Evolutionary conservation across 2,113 vertebrate species (phyloP).

Genomic region (Isichthys henryi): DNA sequence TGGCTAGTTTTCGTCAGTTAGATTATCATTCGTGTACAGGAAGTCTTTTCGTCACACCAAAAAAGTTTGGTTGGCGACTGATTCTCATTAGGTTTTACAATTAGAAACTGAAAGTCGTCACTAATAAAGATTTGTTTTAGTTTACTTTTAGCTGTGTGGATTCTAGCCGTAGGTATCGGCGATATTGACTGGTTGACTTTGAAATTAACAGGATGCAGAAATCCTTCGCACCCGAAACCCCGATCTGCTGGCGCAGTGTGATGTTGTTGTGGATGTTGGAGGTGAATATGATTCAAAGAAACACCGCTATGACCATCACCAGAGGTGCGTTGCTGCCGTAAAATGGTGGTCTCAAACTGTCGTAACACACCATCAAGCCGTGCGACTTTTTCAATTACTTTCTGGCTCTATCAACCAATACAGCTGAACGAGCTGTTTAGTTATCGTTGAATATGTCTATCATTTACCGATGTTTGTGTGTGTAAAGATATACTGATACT

Average conservation of each 20-base stretch:
- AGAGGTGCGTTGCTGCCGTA: constrained; percentile 56
- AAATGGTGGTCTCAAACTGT: not conserved
- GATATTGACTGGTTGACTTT: not conserved
- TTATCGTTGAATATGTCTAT: not conserved
- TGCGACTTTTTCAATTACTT: not conserved
- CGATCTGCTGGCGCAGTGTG: constrained; percentile 63
- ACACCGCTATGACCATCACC: constrained; percentile 90
- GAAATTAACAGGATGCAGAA: constrained; percentile 66
- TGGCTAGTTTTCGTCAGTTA: not conserved
- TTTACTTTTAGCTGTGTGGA: not conserved
- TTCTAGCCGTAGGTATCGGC: not conserved
- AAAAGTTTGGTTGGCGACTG: not conserved
- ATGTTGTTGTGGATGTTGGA: constrained; percentile 87
- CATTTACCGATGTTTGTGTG: not conserved
- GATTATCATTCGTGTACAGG: not conserved
- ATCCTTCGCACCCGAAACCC: constrained; percentile 80
- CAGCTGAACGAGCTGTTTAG: not conserved
- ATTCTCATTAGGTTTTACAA: not conserved
- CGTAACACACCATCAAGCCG: not conserved
- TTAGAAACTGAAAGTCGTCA: not conserved
- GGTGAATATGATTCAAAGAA: constrained; percentile 76
- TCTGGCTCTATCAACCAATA: not conserved
- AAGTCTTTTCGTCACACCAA: not conserved
- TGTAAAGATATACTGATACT: not conserved
- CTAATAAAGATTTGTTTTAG: not conserved